Evolutionary conservation across 64 coral and sea anemone species (phyloP).

Genomic region (Astreopora myriophthalma): DNA sequence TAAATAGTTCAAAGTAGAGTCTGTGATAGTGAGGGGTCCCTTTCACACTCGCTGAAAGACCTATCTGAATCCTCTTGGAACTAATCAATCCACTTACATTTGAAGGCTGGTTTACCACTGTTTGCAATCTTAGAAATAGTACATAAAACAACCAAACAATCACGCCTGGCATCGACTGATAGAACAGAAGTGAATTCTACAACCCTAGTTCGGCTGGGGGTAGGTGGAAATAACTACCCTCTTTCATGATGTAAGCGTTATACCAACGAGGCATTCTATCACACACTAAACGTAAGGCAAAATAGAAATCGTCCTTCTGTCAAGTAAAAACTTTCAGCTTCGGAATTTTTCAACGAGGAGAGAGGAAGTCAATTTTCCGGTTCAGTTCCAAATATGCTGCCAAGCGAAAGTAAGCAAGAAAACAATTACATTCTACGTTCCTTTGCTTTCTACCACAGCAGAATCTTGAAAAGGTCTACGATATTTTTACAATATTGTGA

Average conservation of each 20-base stretch:
- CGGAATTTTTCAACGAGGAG: background rate
- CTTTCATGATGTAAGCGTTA: too few species aligned
- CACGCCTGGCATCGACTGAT: too few species aligned
- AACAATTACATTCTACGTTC: background rate
- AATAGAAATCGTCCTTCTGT: background rate
- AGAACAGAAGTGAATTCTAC: too few species aligned
- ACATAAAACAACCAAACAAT: too few species aligned
- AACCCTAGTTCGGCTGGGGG: too few species aligned
- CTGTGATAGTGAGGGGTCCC: too few species aligned
- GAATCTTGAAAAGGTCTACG: background rate
- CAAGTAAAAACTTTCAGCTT: too few species aligned
- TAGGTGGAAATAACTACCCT: too few species aligned
- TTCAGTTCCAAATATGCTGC: background rate
- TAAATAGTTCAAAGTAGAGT: background rate
- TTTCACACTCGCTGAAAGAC: too few species aligned
- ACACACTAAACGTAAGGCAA: background rate
- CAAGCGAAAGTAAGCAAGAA: background rate
- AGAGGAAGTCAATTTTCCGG: background rate
- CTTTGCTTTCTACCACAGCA: background rate
- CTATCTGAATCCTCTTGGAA: background rate
- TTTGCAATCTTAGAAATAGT: too few species aligned
- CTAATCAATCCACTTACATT: background rate
- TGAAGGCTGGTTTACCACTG: background rate
- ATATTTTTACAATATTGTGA: background rate
- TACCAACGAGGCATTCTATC: too few species aligned